Conservation (phyloP, 2,113 vertebrate genomes). For the Sapayoa aenigma region DNA sequence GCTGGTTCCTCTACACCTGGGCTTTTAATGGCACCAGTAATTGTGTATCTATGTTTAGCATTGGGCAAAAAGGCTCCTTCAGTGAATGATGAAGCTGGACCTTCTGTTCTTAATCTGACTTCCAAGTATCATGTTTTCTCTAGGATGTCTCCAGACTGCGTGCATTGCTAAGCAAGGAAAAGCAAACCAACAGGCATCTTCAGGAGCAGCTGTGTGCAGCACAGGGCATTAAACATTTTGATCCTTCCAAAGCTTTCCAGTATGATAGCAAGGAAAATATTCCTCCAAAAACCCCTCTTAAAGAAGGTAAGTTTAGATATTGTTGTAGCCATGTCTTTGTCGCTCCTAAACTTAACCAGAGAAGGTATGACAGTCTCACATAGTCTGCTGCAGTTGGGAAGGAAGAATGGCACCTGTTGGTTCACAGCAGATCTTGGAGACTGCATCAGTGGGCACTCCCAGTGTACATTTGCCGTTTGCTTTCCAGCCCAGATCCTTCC, state of each 20-base stretch:
- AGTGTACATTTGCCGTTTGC: fast-evolving
- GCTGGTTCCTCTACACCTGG: neutral
- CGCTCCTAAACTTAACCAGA: neutral
- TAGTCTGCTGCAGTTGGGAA: neutral
- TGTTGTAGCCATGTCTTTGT: neutral
- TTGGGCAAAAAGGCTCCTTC: neutral
- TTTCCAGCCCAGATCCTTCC: neutral
- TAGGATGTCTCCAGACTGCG: slow-evolving; percentile 87
- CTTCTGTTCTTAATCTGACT: neutral
- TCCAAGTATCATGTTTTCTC: neutral
- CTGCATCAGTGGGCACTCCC: fast-evolving
- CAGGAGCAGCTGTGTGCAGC: slow-evolving; percentile 76
- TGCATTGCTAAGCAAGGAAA: slow-evolving; percentile 76
- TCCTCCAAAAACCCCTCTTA: slow-evolving; percentile 72
- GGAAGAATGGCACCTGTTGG: neutral
- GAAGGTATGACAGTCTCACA: neutral
- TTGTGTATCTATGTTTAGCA: neutral
- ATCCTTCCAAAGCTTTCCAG: slow-evolving; percentile 90
- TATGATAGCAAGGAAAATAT: slow-evolving; percentile 88
- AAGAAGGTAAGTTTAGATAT: slow-evolving; percentile 74
- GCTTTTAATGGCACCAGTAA: neutral
- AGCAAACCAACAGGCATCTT: slow-evolving; percentile 71
- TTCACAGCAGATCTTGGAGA: neutral
- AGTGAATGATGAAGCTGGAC: neutral
- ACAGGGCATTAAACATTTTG: slow-evolving; percentile 74